Evolutionary conservation across 2,888 invertebrate species (phyloP), one percentile per base, ranked within the genome.

Genomic region (Piscicola geometra): DNA sequence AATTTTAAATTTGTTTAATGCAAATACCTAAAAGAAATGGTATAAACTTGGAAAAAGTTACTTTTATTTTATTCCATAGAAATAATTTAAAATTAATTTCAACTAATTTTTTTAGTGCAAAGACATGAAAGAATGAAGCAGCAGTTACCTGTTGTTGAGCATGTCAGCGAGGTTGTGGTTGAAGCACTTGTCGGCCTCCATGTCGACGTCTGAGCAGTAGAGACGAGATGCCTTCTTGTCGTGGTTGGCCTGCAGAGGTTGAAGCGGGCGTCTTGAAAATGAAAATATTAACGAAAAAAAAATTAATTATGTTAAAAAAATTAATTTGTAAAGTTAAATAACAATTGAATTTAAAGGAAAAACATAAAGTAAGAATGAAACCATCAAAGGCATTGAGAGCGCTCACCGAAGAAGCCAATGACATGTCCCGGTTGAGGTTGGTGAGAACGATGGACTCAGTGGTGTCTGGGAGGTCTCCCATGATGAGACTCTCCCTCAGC

Each of bases 401-500:
- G 15, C 64, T 32, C 35, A 73, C 73, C 36, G 73, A 56, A 35
- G 73, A 73, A 18, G 64, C 56, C n/a, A 32, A n/a, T 15, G 32
- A 28, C 18, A 64, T 36, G 5, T 73, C 73, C 15, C 64, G 33
- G 64, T 64, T 73, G n/a, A 73, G 73, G 52, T 73, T 73, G n/a
- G 73, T 33, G 21, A 73, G 32, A 21, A 73, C 41, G 32, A 73
- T 56, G 21, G 73, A 52, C 32, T 73, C 73, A 25, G 35, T 30
- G 36, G n/a, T 64, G 18, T 64, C 64, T 5, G 35, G 35, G 1
- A 56, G 32, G n/a, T 73, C 64, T 1, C 52, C 35, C n/a, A 56
- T 33, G n/a, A 73, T 73, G 35, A 73, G 30, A 60, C 73, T 73
- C 32, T 35, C 73, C 30, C 73, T 56, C n/a, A 73, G 28, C n/a